phyloP scores from a whole-genome alignment of 2,888 invertebrate species.

The Protodeltote pygarga region DNA sequence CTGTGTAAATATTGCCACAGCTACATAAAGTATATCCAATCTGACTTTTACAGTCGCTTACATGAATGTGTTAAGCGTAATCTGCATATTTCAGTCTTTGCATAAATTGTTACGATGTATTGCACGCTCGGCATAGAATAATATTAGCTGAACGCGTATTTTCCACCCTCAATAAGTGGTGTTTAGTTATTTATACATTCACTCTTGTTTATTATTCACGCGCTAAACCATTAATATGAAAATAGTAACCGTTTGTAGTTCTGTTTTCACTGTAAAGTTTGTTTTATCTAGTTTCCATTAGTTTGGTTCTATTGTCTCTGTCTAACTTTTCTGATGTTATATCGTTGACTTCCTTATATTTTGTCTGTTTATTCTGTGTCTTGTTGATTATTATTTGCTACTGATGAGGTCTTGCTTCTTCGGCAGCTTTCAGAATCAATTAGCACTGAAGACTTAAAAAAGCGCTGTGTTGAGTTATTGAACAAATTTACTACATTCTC shows the following conservation, averaged over 20 bases:
- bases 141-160: slow-evolving; percentile 31
- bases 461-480: too few relatives aligned
- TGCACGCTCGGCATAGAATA: slow-evolving; percentile 39
- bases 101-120: slow-evolving; percentile 36
- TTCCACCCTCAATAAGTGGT: slow-evolving; percentile 22
- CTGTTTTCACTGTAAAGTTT: not conserved
- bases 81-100: slow-evolving; percentile 44
- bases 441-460: too few relatives aligned
- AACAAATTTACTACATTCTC: too few relatives aligned
- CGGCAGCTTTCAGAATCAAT: too few relatives aligned
- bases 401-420: too few relatives aligned
- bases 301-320: too few relatives aligned
- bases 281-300: slow-evolving; percentile 1
- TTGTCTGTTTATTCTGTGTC: too few relatives aligned
- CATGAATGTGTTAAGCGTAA: slow-evolving; percentile 31
- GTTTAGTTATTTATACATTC: slow-evolving; percentile 26
- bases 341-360: too few relatives aligned
- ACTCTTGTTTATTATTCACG: slow-evolving; percentile 11
- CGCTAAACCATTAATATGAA: slow-evolving; percentile 7
- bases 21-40: slow-evolving; percentile 15
- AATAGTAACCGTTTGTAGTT: not conserved
- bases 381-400: too few relatives aligned
- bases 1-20: slow-evolving; percentile 22
- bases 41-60: slow-evolving; percentile 22
- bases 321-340: too few relatives aligned